phyloP scores from a whole-genome alignment of 2,888 invertebrate genomes.

The Oxyteleia sp. region DNA sequence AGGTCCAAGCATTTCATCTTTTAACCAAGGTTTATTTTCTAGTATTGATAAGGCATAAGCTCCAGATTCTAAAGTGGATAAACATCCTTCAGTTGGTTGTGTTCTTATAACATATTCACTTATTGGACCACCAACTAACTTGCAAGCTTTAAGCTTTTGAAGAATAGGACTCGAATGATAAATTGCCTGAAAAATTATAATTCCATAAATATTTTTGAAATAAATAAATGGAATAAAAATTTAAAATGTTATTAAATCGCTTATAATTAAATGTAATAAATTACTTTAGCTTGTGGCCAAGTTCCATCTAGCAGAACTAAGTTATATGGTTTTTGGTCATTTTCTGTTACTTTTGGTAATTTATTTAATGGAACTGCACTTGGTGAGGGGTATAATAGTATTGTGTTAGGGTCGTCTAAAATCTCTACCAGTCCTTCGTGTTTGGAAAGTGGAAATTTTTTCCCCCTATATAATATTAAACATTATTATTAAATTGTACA shows the following conservation, averaged over 20 bases:
- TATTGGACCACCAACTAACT: conserved; percentile 91
- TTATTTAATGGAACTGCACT: conserved; percentile 91
- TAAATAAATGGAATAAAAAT: too few species aligned
- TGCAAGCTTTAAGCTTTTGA: conserved; percentile 93
- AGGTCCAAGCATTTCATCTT: conserved; percentile 92
- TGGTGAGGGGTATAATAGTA: conserved; percentile 94
- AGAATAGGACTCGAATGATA: conserved; percentile 94
- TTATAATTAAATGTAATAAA: too few species aligned
- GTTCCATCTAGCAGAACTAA: conserved; percentile 97
- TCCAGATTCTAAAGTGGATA: conserved; percentile 96
- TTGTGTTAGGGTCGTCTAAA: conserved; percentile 90
- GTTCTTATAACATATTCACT: conserved; percentile 97
- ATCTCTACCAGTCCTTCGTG: conserved; percentile 90
- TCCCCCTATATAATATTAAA: conserved; percentile 90
- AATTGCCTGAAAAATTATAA: conserved; percentile 89
- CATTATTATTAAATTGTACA: too few species aligned
- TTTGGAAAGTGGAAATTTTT: conserved; percentile 93
- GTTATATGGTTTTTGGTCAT: conserved; percentile 90
- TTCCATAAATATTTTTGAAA: conserved; percentile 35
- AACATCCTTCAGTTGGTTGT: conserved; percentile 96
- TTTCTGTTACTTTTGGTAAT: conserved; percentile 84
- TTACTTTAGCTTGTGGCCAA: conserved; percentile 96
- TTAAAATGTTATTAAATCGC: too few species aligned
- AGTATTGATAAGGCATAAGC: conserved; percentile 93
- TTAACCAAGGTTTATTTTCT: conserved; percentile 91